These are phyloP conservation scores for Trichogramma dendrolimi DNA, from an alignment of 2,888 invertebrate genomes.

Conservation along the genomic window DNA sequence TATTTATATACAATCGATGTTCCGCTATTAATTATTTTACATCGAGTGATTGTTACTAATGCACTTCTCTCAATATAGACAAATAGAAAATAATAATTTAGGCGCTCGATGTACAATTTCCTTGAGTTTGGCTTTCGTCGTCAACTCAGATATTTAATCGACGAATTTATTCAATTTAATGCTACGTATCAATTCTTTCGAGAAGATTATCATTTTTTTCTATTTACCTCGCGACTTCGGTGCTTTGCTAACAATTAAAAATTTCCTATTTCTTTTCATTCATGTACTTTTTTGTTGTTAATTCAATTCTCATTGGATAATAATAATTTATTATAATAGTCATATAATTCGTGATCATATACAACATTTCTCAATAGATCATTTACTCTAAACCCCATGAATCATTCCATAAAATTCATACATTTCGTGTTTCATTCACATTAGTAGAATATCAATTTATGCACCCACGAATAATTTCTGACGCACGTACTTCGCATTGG, in stretches of 20 bases:
- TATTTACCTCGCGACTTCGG: conserved; percentile 34
- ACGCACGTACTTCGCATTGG: conserved; percentile 36
- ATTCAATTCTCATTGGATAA: conserved; percentile 52
- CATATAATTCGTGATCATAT: conserved; percentile 53
- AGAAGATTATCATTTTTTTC: conserved; percentile 31
- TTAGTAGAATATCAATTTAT: conserved; percentile 15
- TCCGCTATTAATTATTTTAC: conserved; percentile 20
- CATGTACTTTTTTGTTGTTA: conserved; percentile 42
- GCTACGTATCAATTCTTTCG: conserved; percentile 23
- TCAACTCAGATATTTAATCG: conserved; percentile 29
- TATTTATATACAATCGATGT: conserved; percentile 38
- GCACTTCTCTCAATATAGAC: conserved; percentile 32
- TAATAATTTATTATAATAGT: conserved; percentile 51
- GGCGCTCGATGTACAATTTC: conserved; percentile 29
- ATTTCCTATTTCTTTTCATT: conserved; percentile 49
- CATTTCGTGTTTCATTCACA: conserved; percentile 22
- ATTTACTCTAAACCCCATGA: conserved; percentile 50
- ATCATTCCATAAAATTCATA: conserved; percentile 37
- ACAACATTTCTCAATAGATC: conserved; percentile 53
- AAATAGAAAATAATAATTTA: conserved; percentile 24
- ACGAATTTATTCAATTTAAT: conserved; percentile 23
- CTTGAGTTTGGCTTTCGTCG: conserved; percentile 26
- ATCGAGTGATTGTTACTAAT: conserved; percentile 36
- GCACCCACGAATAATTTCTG: conserved; percentile 21
- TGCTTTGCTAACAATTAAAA: conserved; percentile 50